Conservation (phyloP, 2,113 vertebrate genomes). For the Gnathonemus echidnorhynchus region DNA sequence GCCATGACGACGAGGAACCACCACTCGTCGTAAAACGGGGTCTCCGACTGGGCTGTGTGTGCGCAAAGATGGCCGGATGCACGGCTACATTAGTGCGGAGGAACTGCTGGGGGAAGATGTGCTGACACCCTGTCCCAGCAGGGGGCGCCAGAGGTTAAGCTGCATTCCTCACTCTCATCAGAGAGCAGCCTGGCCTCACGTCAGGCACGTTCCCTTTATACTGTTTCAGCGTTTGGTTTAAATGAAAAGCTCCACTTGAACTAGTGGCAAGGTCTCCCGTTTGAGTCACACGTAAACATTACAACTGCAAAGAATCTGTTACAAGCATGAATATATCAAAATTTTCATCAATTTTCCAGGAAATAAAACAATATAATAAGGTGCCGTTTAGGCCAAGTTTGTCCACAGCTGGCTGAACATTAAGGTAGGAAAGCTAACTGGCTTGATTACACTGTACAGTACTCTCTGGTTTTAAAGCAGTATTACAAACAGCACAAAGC, state of each 20-base stretch:
- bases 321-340: background rate
- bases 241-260: background rate
- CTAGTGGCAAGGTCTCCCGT: background rate
- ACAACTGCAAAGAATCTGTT: background rate
- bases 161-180: background rate
- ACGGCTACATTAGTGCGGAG: background rate
- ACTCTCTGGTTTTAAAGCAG: background rate
- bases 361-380: background rate
- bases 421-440: background rate
- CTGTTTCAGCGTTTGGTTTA: background rate
- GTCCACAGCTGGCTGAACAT: background rate
- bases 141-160: slow-evolving; percentile 34
- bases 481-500: background rate
- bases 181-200: background rate
- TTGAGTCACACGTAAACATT: background rate
- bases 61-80: background rate
- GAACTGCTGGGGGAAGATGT: background rate
- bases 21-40: slow-evolving; percentile 92
- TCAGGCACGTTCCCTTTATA: background rate
- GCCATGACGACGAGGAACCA: slow-evolving; percentile 92
- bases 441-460: background rate
- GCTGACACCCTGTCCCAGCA: slow-evolving; percentile 17
- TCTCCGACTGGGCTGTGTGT: slow-evolving; percentile 70
- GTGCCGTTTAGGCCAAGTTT: background rate
- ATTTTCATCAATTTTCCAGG: background rate